phyloP scores from a whole-genome alignment of 1,140 invertebrate genomes.

The Cephus cinctus region DNA sequence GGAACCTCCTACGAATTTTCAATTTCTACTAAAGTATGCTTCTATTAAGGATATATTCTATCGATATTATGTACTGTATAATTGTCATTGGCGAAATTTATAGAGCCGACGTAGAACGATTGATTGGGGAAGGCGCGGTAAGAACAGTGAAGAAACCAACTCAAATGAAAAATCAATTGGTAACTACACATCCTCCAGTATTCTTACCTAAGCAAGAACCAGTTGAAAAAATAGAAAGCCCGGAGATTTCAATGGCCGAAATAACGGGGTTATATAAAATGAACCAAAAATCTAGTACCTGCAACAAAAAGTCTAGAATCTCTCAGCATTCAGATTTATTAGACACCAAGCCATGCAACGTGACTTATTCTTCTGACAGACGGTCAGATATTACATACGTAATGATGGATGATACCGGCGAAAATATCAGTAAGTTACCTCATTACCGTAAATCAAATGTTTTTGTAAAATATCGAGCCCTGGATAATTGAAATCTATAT shows the following conservation, averaged over 20 bases:
- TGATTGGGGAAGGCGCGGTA: constrained; percentile 53
- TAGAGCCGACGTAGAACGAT: constrained; percentile 48
- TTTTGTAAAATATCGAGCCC: not conserved
- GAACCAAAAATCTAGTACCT: constrained; percentile 11
- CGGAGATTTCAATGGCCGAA: too few relatives aligned
- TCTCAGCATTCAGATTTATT: too few relatives aligned
- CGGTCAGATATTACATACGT: constrained; percentile 22
- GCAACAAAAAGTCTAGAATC: not conserved
- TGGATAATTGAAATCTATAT: not conserved
- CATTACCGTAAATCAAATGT: too few relatives aligned
- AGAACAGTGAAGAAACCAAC: constrained; percentile 50
- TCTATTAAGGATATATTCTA: not conserved
- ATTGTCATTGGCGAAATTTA: constrained; percentile 15
- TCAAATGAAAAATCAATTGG: constrained; percentile 40
- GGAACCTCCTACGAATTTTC: constrained; percentile 47
- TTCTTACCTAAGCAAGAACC: constrained; percentile 15
- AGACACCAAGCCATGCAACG: too few relatives aligned
- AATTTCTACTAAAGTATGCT: constrained; percentile 48
- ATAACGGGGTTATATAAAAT: constrained; percentile 2
- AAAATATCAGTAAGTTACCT: not conserved
- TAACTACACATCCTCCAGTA: constrained; percentile 29
- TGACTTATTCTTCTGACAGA: constrained; percentile 13
- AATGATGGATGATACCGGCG: not conserved
- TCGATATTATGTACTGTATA: not conserved
- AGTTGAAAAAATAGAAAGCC: constrained; percentile 17